Base-by-base conservation (phyloP, 2,888 invertebrate species). In the Drosophila meridionalis region DNA sequence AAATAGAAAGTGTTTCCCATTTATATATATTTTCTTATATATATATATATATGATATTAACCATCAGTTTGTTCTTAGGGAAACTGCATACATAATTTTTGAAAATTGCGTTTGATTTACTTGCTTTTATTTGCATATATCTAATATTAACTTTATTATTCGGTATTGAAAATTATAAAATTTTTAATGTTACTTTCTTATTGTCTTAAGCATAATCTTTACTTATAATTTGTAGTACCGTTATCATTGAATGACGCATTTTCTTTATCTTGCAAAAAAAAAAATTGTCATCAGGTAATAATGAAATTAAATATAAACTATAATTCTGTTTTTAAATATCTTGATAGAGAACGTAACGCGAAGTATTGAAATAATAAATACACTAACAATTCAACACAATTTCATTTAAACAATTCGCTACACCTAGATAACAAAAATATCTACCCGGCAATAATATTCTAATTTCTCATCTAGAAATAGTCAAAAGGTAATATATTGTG, bases 201-300 rank as follows among this genome's bases (percentile, higher is more conserved):
- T 50, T 50, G 11, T 9, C 48, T 1, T n/a, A 9, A 32, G 5
- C 3, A 9, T 50, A 32, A 20, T 34, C 52, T 34, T 52, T 34
- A 4, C 20, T 34, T 34, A 52, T 34, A 52, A 20, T 20, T 34
- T 52, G 11, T 11, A 52, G 34, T 50, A 32, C 32, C 50, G n/a
- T 20, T 52, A 52, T 34, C 34, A 52, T 34, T 52, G 3, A 34
- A 12, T 34, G 52, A 52, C 52, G 34, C 34, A 52, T 34, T 0
- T 20, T 52, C 34, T 34, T 52, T 52, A 52, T 52, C 34, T 34
- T 20, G 11, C 11, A 52, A 48, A 34, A 52, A 48, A 34, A 52
- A 52, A 32, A 48, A 9, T 52, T 9, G 34, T 50, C 52, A 52
- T 11, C 20, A 5, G n/a, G 11, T 20, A n/a, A 9, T 9, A 5